Evolutionary conservation across 2,113 vertebrate species (phyloP).

Genomic region (Opisthocomus hoazin): DNA sequence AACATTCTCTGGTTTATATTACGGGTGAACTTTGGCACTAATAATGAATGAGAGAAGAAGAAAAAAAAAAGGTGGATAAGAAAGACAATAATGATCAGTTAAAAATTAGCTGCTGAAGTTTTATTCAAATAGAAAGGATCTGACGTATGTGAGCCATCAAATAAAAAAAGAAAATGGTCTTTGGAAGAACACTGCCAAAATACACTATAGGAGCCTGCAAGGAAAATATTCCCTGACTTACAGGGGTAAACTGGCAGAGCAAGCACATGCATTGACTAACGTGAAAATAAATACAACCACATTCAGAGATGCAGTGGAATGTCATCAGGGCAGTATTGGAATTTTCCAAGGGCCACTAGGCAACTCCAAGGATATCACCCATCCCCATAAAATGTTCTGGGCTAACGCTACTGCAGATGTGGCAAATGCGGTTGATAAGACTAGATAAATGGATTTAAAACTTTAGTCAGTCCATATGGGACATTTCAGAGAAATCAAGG

Average conservation of each 20-base stretch:
- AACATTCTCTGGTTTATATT: background rate
- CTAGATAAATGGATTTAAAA: background rate
- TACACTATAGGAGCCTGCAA: background rate
- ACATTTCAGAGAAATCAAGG: background rate
- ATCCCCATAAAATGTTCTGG: background rate
- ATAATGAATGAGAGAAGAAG: background rate
- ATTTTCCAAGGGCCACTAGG: background rate
- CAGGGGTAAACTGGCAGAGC: background rate
- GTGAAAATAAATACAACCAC: background rate
- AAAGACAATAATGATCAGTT: background rate
- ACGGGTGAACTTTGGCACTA: background rate
- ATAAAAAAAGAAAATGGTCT: background rate
- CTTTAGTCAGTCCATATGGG: background rate
- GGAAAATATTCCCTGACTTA: background rate
- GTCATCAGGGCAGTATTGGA: background rate
- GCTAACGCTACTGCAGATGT: background rate
- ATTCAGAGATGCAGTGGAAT: background rate
- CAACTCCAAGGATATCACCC: background rate
- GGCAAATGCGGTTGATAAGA: background rate
- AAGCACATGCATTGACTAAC: background rate
- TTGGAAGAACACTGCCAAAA: background rate
- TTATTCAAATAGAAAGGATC: background rate
- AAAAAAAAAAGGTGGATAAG: background rate
- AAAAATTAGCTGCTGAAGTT: background rate
- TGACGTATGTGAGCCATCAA: rapidly evolving